Conservation (phyloP, 2,888 invertebrate genomes). For the Tetragnatha montana region DNA sequence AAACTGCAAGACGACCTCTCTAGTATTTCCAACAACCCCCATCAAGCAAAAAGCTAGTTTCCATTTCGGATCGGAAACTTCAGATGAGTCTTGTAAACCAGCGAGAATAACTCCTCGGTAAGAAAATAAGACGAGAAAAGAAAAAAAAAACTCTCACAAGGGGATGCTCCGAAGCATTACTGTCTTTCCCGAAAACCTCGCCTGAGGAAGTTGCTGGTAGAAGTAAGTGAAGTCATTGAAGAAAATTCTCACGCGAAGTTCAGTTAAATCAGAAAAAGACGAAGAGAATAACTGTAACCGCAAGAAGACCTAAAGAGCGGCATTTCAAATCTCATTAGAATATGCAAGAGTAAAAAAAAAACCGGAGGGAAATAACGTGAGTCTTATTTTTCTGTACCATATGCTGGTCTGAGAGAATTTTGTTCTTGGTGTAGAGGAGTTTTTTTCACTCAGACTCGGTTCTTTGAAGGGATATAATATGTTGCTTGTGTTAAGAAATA, state of each 20-base stretch:
- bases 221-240: conserved; percentile 10
- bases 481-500: neutral
- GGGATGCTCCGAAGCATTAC: neutral
- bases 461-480: neutral
- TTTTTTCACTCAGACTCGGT: neutral
- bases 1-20: no score
- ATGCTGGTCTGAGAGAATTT: neutral
- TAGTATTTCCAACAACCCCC: no score
- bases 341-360: conserved; percentile 2
- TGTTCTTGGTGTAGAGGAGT: neutral
- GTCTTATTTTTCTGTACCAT: conserved; percentile 1
- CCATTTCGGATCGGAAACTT: no score
- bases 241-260: conserved; percentile 9
- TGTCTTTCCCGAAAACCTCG: neutral
- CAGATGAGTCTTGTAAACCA: no score
- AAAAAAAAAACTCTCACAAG: neutral
- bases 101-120: neutral
- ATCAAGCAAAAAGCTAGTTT: no score
- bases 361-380: neutral
- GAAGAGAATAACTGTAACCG: conserved; percentile 12
- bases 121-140: neutral
- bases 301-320: conserved; percentile 5
- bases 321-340: conserved; percentile 34
- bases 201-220: neutral
- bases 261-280: conserved; percentile 5